Evolutionary conservation across 1,140 invertebrate species (phyloP), one percentile per base, ranked within the genome.

Genomic region (Magallana gigas): DNA sequence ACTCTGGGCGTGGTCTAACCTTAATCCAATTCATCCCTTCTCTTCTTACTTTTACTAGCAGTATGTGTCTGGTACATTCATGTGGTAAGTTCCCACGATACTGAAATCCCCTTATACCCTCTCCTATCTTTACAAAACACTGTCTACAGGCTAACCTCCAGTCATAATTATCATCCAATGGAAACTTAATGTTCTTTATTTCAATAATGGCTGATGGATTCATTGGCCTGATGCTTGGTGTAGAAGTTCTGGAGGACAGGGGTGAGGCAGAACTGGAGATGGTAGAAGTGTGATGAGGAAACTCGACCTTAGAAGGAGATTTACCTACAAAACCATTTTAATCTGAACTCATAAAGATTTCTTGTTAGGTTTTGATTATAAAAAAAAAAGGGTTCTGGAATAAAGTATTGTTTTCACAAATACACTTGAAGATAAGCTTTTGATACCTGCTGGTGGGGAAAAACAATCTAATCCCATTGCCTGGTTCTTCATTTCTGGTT

Each of bases 71-170:
- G 9, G 36, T n/a, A 92, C 93, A 94, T 1, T 23, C 86, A 88
- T 94, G 93, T 14, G 58, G 16, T 5, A 85, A 76, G 71, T 90
- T 89, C 57, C 80, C 64, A 14, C 76, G 85, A 68, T 86, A 90
- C 23, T n/a, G 83, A 76, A 86, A 92, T 11, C 92, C 93, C 81
- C 91, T 90, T 14, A 90, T 83, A 18, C 93, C 93, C 83, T 94
- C 93, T 12, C 92, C 91, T 81, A 85, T 89, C 83, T 93, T 93
- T 6, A 90, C 60, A 86, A 93, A 93, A 82, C 93, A 94, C 57
- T 86, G 60, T 16, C 82, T 81, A 88, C 93, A 94, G 8, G 90
- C 93, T 18, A 93, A 76, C 29, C 87, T 85, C 83, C 92, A 94
- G 81, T 93, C 91, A 89, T 91, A 93, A 6, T 89, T 85, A 9